These are phyloP conservation scores for Pygmarrhopalites habei DNA, from an alignment of 1,140 invertebrate genomes.

Conservation along the genomic window DNA sequence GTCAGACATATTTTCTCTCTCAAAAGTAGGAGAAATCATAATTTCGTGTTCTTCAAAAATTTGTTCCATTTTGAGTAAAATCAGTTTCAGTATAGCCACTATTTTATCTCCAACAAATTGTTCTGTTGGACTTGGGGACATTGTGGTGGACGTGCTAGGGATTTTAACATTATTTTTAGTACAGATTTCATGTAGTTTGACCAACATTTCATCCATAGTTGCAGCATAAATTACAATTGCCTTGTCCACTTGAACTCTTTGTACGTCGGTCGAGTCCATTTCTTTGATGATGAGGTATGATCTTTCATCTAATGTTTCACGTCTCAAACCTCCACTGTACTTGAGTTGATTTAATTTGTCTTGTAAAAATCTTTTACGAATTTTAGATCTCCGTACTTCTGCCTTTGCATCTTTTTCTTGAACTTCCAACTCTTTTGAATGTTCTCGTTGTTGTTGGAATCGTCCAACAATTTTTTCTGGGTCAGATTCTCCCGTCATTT, in stretches of 20 bases:
- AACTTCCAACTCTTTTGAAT: slow-evolving; percentile 21
- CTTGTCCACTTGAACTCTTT: slow-evolving; percentile 24
- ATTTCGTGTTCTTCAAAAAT: slow-evolving; percentile 21
- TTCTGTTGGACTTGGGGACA: slow-evolving; percentile 1
- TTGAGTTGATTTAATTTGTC: slow-evolving; percentile 35
- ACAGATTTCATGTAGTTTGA: slow-evolving; percentile 33
- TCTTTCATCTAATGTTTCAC: slow-evolving; percentile 31
- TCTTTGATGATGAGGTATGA: slow-evolving; percentile 19
- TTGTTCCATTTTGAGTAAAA: slow-evolving; percentile 23
- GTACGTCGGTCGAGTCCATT: slow-evolving; percentile 7
- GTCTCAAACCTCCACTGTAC: slow-evolving; percentile 30
- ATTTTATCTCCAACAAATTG: slow-evolving; percentile 16
- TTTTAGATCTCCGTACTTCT: slow-evolving; percentile 31
- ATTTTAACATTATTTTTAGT: slow-evolving; percentile 17
- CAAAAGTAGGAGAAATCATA: background rate
- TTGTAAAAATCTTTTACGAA: slow-evolving; percentile 32
- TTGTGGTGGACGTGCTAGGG: background rate
- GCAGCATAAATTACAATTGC: slow-evolving; percentile 13
- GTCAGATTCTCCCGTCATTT: slow-evolving; percentile 37
- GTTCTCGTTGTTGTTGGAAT: slow-evolving; percentile 32
- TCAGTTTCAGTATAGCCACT: slow-evolving; percentile 14
- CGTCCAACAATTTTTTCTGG: slow-evolving; percentile 24
- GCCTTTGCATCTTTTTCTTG: slow-evolving; percentile 27
- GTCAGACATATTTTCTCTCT: background rate
- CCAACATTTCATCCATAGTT: slow-evolving; percentile 29